Percentiles rank a stretch among this genome's conserved stretches.
phyloP scores from a whole-genome alignment of 2,888 invertebrate species.

The Linnaemya vulpina region DNA sequence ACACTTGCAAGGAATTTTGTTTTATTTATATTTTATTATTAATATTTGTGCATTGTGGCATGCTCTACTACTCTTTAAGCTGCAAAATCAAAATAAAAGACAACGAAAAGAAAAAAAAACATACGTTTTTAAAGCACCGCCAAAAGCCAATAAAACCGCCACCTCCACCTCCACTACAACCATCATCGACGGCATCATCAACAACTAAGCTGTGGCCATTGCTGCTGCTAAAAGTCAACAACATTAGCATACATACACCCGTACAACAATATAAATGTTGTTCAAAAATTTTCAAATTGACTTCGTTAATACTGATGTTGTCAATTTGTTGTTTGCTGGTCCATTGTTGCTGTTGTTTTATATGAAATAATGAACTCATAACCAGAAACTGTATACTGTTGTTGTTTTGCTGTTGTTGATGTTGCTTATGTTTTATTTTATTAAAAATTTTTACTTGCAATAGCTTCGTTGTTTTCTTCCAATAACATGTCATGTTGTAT shows the following conservation, averaged over 20 bases:
- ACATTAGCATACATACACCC: constrained; percentile 40
- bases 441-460: constrained; percentile 39
- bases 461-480: constrained; percentile 54
- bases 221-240: constrained; percentile 74
- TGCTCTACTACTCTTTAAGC: constrained; percentile 62
- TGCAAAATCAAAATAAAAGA: constrained; percentile 44
- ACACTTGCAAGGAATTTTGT: constrained; percentile 67
- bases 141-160: constrained; percentile 54
- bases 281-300: constrained; percentile 62
- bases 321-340: constrained; percentile 69
- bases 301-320: constrained; percentile 69
- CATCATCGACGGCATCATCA: constrained; percentile 33
- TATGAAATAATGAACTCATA: constrained; percentile 69
- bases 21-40: constrained; percentile 14
- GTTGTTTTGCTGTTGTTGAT: constrained; percentile 39
- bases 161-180: constrained; percentile 44
- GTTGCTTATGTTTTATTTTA: constrained; percentile 28
- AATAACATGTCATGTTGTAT: constrained; percentile 72
- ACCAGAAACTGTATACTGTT: constrained; percentile 42
- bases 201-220: constrained; percentile 45
- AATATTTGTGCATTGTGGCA: constrained; percentile 49
- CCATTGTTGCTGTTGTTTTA: constrained; percentile 49
- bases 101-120: constrained; percentile 37
- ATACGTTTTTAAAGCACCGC: constrained; percentile 62
- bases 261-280: constrained; percentile 52